Evolutionary conservation across 1,140 invertebrate species (phyloP), one percentile per base, ranked within the genome.

Genomic region (Neodiprion fabricii): DNA sequence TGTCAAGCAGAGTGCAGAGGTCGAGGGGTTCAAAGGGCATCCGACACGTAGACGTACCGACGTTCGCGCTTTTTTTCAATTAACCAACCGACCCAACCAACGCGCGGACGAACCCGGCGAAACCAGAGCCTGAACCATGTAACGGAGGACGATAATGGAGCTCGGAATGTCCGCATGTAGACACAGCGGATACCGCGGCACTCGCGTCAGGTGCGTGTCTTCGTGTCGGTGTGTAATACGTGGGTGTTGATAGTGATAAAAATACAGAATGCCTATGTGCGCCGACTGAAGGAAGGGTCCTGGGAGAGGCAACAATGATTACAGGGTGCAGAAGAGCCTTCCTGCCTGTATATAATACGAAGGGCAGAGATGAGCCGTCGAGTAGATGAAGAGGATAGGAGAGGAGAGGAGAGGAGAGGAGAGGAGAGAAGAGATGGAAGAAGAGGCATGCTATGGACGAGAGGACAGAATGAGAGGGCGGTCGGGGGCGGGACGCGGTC

Each of bases 401-500:
- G 17, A 17, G 17, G 17, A 17, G 17, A 17, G 17, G 17, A 67
- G 68, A 65, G 47, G 68, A 72, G 17, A 61, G 23, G 47, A 67
- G 23, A 69, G 71, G 17, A 67, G 71, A 67, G 66, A 65, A 40
- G 67, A n/a, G 47, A 40, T 61, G 68, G 61, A 67, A 47, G 40
- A 72, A 72, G 61, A 76, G 50, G 50, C 72, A 72, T 8, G 75
- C 53, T 61, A 72, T 71, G 67, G 78, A 71, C 61, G 11, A 67
- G 53, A 65, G 48, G 71, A 67, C 80, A 75, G 70, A 83, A 83
- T 82, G 82, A 83, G 83, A 82, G 84, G 84, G 82, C 83, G 87
- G 87, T 83, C 85, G 84, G 87, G 86, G 87, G 87, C 85, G 87
- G 84, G 86, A 81, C 82, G 87, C 86, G 87, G 86, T 82, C 83